Evolutionary conservation across 2,113 vertebrate genomes (phyloP), one percentile per base, ranked within the genome.

Genomic region (Paedocypris sp.): DNA sequence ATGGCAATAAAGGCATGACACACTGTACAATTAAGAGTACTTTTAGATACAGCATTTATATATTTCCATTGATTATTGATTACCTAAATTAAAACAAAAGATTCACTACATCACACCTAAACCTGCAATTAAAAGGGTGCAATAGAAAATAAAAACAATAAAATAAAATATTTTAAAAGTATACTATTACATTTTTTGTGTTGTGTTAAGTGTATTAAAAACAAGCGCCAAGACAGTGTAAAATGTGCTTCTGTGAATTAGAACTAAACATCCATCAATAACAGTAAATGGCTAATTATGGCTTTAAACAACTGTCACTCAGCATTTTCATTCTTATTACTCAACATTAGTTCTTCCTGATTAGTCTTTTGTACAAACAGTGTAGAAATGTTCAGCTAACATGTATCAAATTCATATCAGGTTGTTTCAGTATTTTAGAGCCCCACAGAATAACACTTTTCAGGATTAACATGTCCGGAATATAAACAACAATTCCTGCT

Each of bases 401-500:
- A 42, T 42, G 28, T 56, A 28, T 19, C 23, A 22, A 39, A 56
- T 6, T 23, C 26, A 33, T 12, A 13, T 36, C 20, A 39, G 36
- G 19, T 19, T 0, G 42, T 42, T 26, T 57, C 25, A 41, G 9
- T 16, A 42, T 42, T 42, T 41, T 6, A 33, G 15, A 22, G 28
- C 16, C 48, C 42, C 15, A 29, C 42, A 57, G 29, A 42, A 6
- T 2, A 57, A 42, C 22, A 31, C 18, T 42, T 23, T 33, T 33
- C 29, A 25, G 22, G 33, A 39, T 39, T 54, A 39, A 39, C 50
- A 23, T 2, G 6, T 39, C 8, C 28, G 33, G 2, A 6, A 33
- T 6, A 12, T 20, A 51, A 11, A 33, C 16, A 51, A 20, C 48
- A 51, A 51, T 61, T 68, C 49, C 32, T 41, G 33, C 54, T 57